Base-by-base conservation (phyloP, 2,113 vertebrate genomes). In the Passer montanus region DNA sequence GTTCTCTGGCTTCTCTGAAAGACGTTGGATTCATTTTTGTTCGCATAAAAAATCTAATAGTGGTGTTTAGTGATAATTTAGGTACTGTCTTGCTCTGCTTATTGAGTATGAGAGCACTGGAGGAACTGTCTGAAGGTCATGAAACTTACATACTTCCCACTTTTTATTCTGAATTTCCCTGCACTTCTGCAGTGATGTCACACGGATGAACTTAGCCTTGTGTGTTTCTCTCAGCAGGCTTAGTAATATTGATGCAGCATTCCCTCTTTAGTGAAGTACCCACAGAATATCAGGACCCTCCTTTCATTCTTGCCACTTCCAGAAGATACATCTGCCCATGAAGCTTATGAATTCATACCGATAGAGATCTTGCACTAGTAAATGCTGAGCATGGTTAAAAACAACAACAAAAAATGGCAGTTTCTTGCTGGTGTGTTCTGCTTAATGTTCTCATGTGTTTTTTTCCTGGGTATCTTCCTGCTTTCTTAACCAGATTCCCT, bases 401-500 rank as follows among this genome's bases (percentile, higher is more conserved):
- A 50, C 16, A 33, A 5, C 20, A 18, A n/a, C 2, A 18, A 23
- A 12, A 24, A 8, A 24, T 41, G 6, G 10, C 13, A 22, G 6
- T 75, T 87, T 76, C 28, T 86, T 90, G 17, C 43, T 76, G 23
- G 23, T 68, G 22, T 92, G 37, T 81, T 93, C 68, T 92, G 52
- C 70, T 80, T 93, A 63, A 60, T 72, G 35, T 78, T 93, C 58
- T 92, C 11, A 9, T 75, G 18, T 86, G 66, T 66, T 95, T 87
- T 88, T 77, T 80, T 91, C 79, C 86, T 84, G 56, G 60, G 15
- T 92, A 78, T 92, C 83, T 88, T 92, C 23, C 64, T 75, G 64
- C 73, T 95, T 90, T 92, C 68, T 73, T 94, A 93, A 81, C 50
- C 27, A 26, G 78, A 66, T 91, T 94, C 79, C 80, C 85, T 96